These are phyloP conservation scores for Sarcophaga variegata DNA, from an alignment of 2,888 invertebrate genomes.

Conservation along the genomic window DNA sequence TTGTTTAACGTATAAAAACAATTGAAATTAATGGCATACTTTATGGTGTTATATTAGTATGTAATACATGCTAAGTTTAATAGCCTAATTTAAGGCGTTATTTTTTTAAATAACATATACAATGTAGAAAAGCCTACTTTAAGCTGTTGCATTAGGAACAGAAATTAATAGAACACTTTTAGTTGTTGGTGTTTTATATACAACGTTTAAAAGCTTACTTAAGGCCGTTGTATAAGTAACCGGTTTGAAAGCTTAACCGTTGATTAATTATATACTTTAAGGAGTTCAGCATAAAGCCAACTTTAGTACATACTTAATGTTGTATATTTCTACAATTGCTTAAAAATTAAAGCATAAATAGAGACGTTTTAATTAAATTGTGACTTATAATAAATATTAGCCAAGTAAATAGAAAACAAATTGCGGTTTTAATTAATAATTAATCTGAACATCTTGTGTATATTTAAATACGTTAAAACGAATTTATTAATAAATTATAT, in stretches of 20 bases:
- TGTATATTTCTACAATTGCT: no score
- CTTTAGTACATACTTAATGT: no score
- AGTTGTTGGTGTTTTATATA: no score
- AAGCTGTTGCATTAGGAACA: not conserved
- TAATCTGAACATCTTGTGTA: constrained; percentile 1
- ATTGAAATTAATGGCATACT: not conserved
- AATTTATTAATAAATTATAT: not conserved
- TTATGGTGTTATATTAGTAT: no score
- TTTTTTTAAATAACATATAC: not conserved
- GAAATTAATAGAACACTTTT: no score
- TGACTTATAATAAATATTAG: no score
- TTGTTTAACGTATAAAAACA: not conserved
- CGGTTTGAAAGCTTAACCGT: no score
- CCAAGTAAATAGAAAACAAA: not conserved
- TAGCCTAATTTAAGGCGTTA: constrained; percentile 20
- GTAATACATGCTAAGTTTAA: not conserved
- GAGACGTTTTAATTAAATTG: no score
- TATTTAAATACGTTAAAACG: not conserved
- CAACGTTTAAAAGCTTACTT: no score
- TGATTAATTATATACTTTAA: not conserved
- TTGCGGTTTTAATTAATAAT: not conserved
- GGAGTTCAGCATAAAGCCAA: no score
- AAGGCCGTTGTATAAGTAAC: no score
- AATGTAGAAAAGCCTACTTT: constrained; percentile 24
- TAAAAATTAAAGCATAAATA: no score